These are phyloP conservation scores for Campoletis raptor DNA, from an alignment of 2,888 invertebrate genomes.

Conservation along the genomic window DNA sequence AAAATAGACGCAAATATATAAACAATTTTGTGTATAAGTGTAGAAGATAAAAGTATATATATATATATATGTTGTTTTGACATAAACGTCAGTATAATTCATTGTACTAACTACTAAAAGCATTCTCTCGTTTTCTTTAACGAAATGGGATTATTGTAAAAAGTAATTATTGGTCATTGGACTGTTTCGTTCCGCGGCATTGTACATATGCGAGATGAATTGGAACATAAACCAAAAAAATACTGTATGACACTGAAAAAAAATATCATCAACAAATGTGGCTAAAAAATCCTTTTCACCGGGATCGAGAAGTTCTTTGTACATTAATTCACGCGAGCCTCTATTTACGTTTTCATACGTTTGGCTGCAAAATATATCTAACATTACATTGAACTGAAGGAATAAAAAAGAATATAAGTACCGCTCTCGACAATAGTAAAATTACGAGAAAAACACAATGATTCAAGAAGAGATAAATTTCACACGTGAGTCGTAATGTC, in stretches of 20 bases:
- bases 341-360: conserved; percentile 35
- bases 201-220: neutral
- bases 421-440: conserved; percentile 18
- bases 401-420: conserved; percentile 10
- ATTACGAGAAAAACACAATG: conserved; percentile 9
- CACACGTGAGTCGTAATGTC: neutral
- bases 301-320: conserved; percentile 60
- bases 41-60: conserved; percentile 45
- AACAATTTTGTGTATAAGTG: conserved; percentile 58
- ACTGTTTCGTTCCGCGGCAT: neutral
- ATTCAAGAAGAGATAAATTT: conserved; percentile 8
- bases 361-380: conserved; percentile 24
- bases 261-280: conserved; percentile 37
- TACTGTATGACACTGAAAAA: conserved; percentile 54
- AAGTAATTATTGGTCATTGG: conserved; percentile 10
- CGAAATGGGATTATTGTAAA: conserved; percentile 39
- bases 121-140: conserved; percentile 30
- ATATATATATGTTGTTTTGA: conserved; percentile 43
- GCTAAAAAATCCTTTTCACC: conserved; percentile 29
- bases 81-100: conserved; percentile 55
- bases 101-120: conserved; percentile 56
- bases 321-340: conserved; percentile 64
- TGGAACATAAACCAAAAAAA: conserved; percentile 27
- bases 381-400: neutral
- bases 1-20: conserved; percentile 53